phyloP scores from a whole-genome alignment of 2,797 vertebrate species.

The Lemur catta region DNA sequence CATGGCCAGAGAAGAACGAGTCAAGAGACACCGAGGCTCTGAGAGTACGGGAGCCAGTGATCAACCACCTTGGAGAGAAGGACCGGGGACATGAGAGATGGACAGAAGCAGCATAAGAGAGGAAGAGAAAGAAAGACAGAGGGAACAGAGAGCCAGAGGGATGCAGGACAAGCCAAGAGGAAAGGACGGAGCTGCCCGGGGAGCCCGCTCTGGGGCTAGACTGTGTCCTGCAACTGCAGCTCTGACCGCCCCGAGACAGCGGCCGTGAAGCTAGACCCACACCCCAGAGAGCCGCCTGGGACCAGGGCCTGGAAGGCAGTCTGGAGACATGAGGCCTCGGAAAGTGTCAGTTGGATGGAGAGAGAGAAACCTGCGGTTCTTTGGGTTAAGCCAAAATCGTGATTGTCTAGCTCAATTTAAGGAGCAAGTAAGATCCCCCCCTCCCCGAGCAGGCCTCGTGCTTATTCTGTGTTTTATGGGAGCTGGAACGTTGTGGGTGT shows the following conservation, averaged over 20 bases:
- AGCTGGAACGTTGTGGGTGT: conserved; percentile 38
- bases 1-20: not conserved
- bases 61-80: too few relatives aligned
- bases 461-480: not conserved
- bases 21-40: not conserved
- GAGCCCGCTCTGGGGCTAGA: not conserved
- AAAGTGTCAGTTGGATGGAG: not conserved
- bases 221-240: accelerated
- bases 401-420: conserved; percentile 33
- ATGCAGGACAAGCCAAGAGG: not conserved
- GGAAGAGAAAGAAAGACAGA: not conserved
- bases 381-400: conserved; percentile 31
- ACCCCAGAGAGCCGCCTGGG: not conserved
- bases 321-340: accelerated
- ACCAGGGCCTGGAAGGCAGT: not conserved
- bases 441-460: not conserved
- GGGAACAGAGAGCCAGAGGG: not conserved
- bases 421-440: not conserved
- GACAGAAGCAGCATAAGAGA: not conserved
- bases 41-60: not conserved
- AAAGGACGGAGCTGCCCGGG: accelerated
- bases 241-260: not conserved
- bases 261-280: not conserved
- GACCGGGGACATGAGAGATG: too few relatives aligned
- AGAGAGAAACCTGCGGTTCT: conserved; percentile 26